Base-by-base conservation (phyloP, 2,888 invertebrate species). In the Pharmacophagus antenor region DNA sequence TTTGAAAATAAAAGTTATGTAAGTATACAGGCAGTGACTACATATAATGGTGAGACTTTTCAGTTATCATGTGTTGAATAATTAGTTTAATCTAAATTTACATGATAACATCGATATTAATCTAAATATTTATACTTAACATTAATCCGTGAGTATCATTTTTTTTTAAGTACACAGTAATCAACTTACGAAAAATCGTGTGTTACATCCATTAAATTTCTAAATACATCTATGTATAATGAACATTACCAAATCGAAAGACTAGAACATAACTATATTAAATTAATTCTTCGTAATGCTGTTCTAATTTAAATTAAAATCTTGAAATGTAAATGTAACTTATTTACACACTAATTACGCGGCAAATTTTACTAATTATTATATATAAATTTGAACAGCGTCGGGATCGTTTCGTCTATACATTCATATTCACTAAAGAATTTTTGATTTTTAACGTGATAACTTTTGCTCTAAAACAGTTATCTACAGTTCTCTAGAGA, bases 391-490 rank as follows among this genome's bases (percentile, higher is more conserved):
- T 52, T 56, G 56, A 52, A 31, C 18, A 18, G 49, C 53, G 8
- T 53, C 37, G 48, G 52, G 41, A 47, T 61, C 56, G 56, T 56
- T 42, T 31, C 23, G 53, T 53, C 48, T 51, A 54, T 27, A 5
- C 12, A 48, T 50, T 23, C 41, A 44, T n/a, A 64, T 65, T 66
- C 61, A 66, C 68, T 67, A 70, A 70, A 62, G 66, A 67, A 68
- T 62, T 56, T 44, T 54, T 27, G 20, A 51, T 41, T 41, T 55
- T 50, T 61, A 72, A 73, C 71, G 70, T 67, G 76, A 53, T 77
- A 76, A 80, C 75, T 77, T 77, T 17, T 67, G 70, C 76, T 73
- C 79, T 76, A 75, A 73, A 68, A 66, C 65, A 63, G 66, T 65
- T 60, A 63, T 62, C 61, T 61, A 57, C 61, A 63, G 55, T 60